Conservation (phyloP, 2,888 invertebrate genomes). For the Xylota segnis region DNA sequence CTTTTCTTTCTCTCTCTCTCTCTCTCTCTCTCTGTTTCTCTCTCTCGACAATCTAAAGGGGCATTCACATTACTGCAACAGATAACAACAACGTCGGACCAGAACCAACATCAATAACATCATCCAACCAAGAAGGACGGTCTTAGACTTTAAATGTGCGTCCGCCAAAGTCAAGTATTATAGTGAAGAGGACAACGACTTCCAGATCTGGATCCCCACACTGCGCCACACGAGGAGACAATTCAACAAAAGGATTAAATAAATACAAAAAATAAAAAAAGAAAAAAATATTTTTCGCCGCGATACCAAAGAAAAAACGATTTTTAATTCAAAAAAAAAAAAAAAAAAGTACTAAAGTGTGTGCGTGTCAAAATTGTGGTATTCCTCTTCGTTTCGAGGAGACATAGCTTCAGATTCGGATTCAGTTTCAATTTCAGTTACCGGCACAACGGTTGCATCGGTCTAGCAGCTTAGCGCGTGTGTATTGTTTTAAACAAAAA, state of each 20-base stretch:
- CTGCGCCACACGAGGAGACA: background rate
- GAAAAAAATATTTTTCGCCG: background rate
- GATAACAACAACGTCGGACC: constrained; percentile 61
- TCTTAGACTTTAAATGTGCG: constrained; percentile 44
- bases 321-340: background rate
- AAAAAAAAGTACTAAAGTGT: constrained; percentile 26
- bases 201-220: background rate
- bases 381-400: constrained; percentile 22
- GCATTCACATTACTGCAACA: constrained; percentile 73
- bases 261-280: constrained; percentile 17
- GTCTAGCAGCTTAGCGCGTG: background rate
- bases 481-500: constrained; percentile 1
- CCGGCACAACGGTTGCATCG: constrained; percentile 64
- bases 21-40: constrained; percentile 41
- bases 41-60: constrained; percentile 56
- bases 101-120: constrained; percentile 49
- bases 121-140: constrained; percentile 47
- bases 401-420: constrained; percentile 12
- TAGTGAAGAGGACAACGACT: constrained; percentile 42
- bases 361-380: constrained; percentile 56
- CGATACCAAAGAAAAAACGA: background rate
- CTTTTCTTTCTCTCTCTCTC: constrained; percentile 46
- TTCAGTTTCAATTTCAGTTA: constrained; percentile 69
- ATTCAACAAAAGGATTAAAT: constrained; percentile 47
- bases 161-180: constrained; percentile 36